Percentiles rank a stretch among this genome's conserved stretches.
phyloP scores from a whole-genome alignment of 2,888 invertebrate species.

The Agriotes lineatus region DNA sequence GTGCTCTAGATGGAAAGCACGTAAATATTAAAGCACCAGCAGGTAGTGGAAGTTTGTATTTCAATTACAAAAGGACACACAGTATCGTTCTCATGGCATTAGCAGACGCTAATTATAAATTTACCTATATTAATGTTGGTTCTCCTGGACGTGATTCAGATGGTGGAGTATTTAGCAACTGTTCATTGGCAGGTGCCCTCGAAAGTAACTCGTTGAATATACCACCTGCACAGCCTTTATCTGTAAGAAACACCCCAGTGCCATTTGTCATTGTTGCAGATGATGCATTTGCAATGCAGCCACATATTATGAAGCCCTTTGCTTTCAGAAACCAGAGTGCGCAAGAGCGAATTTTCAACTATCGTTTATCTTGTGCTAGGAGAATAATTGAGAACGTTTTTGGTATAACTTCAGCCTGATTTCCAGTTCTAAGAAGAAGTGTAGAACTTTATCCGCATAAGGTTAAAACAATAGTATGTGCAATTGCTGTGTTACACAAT shows the following conservation, averaged over 20 bases:
- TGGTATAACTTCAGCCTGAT: slow-evolving; percentile 22
- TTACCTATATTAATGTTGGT: slow-evolving; percentile 22
- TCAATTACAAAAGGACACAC: slow-evolving; percentile 1
- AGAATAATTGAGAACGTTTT: slow-evolving; percentile 8
- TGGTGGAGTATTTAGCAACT: slow-evolving; percentile 19
- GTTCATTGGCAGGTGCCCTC: slow-evolving; percentile 10
- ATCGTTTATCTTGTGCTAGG: background rate
- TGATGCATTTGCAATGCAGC: slow-evolving; percentile 13
- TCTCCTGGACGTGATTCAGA: background rate
- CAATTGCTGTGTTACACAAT: slow-evolving; percentile 28
- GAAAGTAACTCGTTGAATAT: slow-evolving; percentile 12
- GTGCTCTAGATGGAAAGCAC: background rate
- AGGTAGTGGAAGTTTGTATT: slow-evolving; percentile 5
- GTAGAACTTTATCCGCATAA: slow-evolving; percentile 17
- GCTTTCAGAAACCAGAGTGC: slow-evolving; percentile 20
- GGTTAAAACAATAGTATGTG: slow-evolving; percentile 21
- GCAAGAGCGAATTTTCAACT: background rate
- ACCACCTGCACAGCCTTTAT: slow-evolving; percentile 3
- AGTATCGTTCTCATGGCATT: slow-evolving; percentile 3
- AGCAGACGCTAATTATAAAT: background rate
- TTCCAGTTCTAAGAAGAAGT: slow-evolving; percentile 7
- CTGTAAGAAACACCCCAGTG: slow-evolving; percentile 11
- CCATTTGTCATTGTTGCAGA: slow-evolving; percentile 4
- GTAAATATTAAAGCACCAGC: slow-evolving; percentile 6
- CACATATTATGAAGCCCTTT: slow-evolving; percentile 36